Percentiles rank a stretch among this genome's conserved stretches.
Evolutionary conservation across 2,888 invertebrate species (phyloP).

Genomic region (Cheilosia soror): DNA sequence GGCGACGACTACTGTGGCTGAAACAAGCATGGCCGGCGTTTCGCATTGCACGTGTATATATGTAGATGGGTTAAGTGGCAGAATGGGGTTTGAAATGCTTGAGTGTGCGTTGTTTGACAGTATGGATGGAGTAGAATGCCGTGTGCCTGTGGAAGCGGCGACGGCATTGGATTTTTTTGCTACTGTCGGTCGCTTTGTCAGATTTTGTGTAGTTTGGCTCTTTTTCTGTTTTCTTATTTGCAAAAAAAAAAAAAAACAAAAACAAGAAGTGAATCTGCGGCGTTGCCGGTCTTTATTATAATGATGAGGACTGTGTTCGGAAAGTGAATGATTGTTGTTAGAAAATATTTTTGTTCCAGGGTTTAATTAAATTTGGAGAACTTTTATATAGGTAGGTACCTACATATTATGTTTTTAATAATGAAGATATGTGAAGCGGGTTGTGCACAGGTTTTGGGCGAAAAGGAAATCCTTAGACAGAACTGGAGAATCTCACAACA

Average conservation of each 20-base stretch:
- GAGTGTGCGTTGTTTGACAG: constrained; percentile 38
- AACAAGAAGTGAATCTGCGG: constrained; percentile 38
- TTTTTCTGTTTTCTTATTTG: constrained; percentile 53
- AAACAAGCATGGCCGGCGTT: constrained; percentile 75
- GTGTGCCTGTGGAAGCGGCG: constrained; percentile 60
- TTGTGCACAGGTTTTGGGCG: no score
- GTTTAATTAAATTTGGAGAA: no score
- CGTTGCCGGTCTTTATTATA: constrained; percentile 52
- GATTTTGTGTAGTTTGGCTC: constrained; percentile 60
- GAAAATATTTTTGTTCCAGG: neutral
- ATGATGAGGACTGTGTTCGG: constrained; percentile 37
- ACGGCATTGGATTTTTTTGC: constrained; percentile 70
- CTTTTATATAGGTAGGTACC: no score
- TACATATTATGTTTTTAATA: no score
- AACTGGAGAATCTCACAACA: no score
- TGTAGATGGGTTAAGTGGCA: constrained; percentile 58
- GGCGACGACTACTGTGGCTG: constrained; percentile 46
- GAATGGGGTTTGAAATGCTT: constrained; percentile 35
- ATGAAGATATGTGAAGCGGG: no score
- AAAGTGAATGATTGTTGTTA: neutral
- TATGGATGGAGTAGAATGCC: neutral
- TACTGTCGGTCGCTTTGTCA: constrained; percentile 64
- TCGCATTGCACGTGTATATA: constrained; percentile 54
- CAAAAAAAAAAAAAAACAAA: constrained; percentile 64
- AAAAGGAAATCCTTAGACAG: no score